Conservation (phyloP, 1,140 invertebrate genomes). For the Magallana gigas region DNA sequence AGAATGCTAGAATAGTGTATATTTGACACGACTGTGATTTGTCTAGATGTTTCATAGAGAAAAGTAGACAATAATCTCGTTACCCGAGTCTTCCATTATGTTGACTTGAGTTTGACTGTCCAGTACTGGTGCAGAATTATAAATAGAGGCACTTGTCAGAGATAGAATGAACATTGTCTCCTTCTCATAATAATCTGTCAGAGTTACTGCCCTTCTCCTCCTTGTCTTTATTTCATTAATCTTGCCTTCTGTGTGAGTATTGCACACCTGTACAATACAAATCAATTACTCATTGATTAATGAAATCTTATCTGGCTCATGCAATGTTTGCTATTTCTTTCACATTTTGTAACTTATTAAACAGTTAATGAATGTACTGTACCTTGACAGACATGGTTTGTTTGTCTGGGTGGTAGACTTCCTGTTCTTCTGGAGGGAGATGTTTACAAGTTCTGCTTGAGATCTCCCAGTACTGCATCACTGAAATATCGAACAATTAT, state of each 20-base stretch:
- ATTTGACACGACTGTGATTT: too few species aligned
- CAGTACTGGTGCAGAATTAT: slow-evolving; percentile 45
- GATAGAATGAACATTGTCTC: slow-evolving; percentile 48
- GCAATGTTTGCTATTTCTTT: too few species aligned
- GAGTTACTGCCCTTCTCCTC: not conserved
- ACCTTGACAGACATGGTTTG: slow-evolving; percentile 41
- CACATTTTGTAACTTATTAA: too few species aligned
- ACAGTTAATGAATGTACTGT: slow-evolving; percentile 44
- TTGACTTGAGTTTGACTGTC: slow-evolving; percentile 28
- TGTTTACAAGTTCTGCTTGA: slow-evolving; percentile 55
- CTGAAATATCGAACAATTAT: not conserved
- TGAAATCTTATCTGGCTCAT: too few species aligned
- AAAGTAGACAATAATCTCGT: too few species aligned
- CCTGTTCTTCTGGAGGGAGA: not conserved
- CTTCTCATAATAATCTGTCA: not conserved
- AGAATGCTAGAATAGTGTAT: too few species aligned
- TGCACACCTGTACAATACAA: slow-evolving; percentile 25
- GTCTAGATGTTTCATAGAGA: too few species aligned
- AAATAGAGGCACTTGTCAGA: not conserved
- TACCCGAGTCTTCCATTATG: slow-evolving; percentile 49
- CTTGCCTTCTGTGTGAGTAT: slow-evolving; percentile 22
- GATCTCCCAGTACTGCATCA: slow-evolving; percentile 57
- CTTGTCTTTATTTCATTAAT: not conserved
- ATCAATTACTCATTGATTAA: too few species aligned
- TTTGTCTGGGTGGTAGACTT: not conserved